Base-by-base conservation (phyloP, 2,888 invertebrate species). In the Mallateleia sp. region DNA sequence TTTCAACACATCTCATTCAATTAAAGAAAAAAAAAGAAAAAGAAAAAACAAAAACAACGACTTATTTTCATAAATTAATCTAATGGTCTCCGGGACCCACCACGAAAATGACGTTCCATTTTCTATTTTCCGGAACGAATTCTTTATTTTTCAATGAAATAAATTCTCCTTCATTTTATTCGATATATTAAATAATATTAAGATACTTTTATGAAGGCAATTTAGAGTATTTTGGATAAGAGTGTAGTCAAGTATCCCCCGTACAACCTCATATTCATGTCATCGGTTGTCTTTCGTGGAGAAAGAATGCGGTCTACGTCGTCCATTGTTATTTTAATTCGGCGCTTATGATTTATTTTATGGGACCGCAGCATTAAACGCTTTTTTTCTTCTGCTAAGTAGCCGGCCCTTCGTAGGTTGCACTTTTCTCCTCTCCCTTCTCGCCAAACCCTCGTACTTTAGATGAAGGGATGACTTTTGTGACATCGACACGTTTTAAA, bases 311-410 rank as follows among this genome's bases (percentile, higher is more conserved):
- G 85, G 85, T 89, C 89, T 90, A 83, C 90, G 90, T 87, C 86
- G 82, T 64, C 91, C 89, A 92, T 93, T 93, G 93, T 93, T 92
- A 93, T 93, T 93, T 84, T 93, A 93, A 93, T 91, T 88, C 90
- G 88, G 85, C 87, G 90, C 89, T 92, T 92, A 92, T 93, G 93
- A 93, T 93, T 93, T 92, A 93, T 93, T 92, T 92, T 90, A 91
- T 90, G 91, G 91, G 91, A 89, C 91, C 90, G 88, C 87, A 91
- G 91, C 91, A 91, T 89, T 88, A 89, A 87, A 88, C 84, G 89
- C 86, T n/a, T 89, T 86, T 82, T 81, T 78, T 82, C 80, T 85
- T 66, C 64, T 60, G 72, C 83, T 89, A 89, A 88, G 86, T 86
- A 88, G n/a, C n/a, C n/a, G n/a, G 83, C 67, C 80, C 85, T 85